phyloP scores from a whole-genome alignment of 2,888 invertebrate species.

The Ophion ventricosus region DNA sequence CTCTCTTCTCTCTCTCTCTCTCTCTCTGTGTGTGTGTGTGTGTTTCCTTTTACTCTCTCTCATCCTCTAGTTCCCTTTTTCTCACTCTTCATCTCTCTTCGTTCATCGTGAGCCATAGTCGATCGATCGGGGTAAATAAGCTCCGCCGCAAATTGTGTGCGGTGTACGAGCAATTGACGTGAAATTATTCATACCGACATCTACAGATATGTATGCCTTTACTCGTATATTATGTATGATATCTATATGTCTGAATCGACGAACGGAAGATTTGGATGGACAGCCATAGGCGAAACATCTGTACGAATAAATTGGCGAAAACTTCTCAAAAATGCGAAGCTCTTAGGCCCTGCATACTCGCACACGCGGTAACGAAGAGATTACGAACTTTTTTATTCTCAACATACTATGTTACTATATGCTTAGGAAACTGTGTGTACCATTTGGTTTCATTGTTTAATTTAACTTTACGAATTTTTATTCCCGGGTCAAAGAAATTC shows the following conservation, averaged over 20 bases:
- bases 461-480: neutral
- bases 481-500: neutral
- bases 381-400: too few species aligned
- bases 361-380: too few species aligned
- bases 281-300: too few species aligned
- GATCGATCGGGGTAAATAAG: slow-evolving; percentile 63
- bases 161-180: slow-evolving; percentile 46
- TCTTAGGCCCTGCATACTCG: too few species aligned
- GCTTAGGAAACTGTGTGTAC: too few species aligned
- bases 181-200: slow-evolving; percentile 53
- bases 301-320: too few species aligned
- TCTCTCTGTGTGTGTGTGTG: too few species aligned
- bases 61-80: neutral
- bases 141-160: slow-evolving; percentile 56
- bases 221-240: neutral
- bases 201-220: neutral
- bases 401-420: too few species aligned
- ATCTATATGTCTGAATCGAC: neutral
- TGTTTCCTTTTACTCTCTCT: too few species aligned
- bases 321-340: too few species aligned
- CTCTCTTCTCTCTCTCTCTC: neutral
- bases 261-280: too few species aligned
- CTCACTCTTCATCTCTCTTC: neutral
- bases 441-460: neutral
- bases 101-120: slow-evolving; percentile 21